Percentiles rank a stretch among this genome's conserved stretches.
These are phyloP conservation scores for Hedya salicella DNA, from an alignment of 2,888 invertebrate genomes.

Conservation along the genomic window DNA sequence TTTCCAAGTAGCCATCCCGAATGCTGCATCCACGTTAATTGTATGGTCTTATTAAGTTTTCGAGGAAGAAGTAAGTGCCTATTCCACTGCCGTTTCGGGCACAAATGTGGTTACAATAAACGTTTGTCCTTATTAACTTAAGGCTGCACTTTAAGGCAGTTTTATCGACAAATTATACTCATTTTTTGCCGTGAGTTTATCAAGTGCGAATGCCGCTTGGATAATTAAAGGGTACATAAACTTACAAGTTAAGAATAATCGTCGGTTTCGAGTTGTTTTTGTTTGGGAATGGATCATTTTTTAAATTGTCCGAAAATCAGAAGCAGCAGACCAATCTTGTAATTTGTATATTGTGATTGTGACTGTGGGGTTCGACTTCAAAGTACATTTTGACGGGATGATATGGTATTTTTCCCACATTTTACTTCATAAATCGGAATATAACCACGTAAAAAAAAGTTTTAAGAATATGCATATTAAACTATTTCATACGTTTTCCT, in stretches of 20 bases:
- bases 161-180: conserved; percentile 28
- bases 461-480: too few relatives aligned
- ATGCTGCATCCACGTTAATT: conserved; percentile 20
- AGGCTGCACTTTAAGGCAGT: conserved; percentile 24
- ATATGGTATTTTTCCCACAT: too few relatives aligned
- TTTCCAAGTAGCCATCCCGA: conserved; percentile 10
- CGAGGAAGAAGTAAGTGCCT: conserved; percentile 6
- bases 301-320: background rate
- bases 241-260: background rate
- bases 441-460: too few relatives aligned
- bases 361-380: background rate
- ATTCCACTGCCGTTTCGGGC: conserved; percentile 22
- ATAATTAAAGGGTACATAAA: conserved; percentile 7
- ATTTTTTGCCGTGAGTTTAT: conserved; percentile 24
- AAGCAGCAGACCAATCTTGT: too few relatives aligned
- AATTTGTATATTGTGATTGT: background rate
- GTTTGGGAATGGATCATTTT: background rate
- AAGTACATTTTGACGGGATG: too few relatives aligned
- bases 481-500: too few relatives aligned
- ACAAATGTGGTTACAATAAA: conserved; percentile 34
- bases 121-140: conserved; percentile 26
- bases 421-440: too few relatives aligned
- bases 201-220: conserved; percentile 6
- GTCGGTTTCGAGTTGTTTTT: background rate
- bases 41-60: conserved; percentile 24